Base-by-base conservation (phyloP, 2,797 vertebrate genomes). In the Tenualosa thibaudeaui region DNA sequence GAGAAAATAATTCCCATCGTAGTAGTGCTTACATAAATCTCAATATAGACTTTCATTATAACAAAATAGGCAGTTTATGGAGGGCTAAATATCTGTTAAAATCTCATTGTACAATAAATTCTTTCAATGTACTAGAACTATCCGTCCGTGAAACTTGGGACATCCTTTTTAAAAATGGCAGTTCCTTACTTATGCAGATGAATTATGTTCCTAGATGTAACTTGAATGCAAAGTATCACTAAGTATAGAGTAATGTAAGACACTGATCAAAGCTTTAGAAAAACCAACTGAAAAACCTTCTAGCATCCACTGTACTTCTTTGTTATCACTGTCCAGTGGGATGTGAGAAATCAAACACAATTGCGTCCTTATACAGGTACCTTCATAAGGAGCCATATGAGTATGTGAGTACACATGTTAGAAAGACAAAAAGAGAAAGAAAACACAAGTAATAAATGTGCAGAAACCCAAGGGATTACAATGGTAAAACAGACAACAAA, bases 31-130 rank as follows among this genome's bases (percentile, higher is more conserved):
- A 96, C 95, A 96, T 97, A 96, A 96, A 96, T 94, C 96, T 97
- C 96, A 97, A 98, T 97, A 97, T 97, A 96, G 95, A 95, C 95
- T 94, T 94, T 96, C 96, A 96, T 97, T 97, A 98, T 99, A 98
- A 98, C 96, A 99, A 99, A 99, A 99, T 99, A 99, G 97, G 97
- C 98, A 98, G 97, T 98, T 95, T 96, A 97, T 95, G 95, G 92
- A 96, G 96, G 96, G 96, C 98, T 97, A 97, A 97, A 97, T 97
- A 96, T 94, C 95, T 94, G 95, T 97, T 96, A 96, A 96, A 96
- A 97, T 97, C 95, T 97, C 95, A 94, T 92, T 91, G 90, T 94
- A 93, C 93, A 93, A 92, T 88, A 93, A 89, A 89, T 86, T 88
- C 82, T 87, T 91, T 87, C 84, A 91, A 91, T 91, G 92, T 93